Evolutionary conservation across 53 echinoderm and acorn worm species (phyloP).

Genomic region (Luidia sarsii): DNA sequence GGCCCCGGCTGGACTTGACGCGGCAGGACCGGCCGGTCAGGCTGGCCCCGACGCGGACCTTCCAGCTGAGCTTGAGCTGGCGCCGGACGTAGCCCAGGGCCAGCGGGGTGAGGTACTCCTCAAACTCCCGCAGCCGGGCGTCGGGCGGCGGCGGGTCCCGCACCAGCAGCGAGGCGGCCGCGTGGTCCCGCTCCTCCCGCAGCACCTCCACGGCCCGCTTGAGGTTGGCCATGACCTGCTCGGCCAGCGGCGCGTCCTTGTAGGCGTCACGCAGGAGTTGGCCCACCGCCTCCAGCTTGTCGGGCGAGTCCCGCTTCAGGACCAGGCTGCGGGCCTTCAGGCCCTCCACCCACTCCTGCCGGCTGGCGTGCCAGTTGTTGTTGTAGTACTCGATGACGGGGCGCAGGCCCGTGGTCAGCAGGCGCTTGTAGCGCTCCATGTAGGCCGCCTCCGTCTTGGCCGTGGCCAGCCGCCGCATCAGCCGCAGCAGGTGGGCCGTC

Average conservation of each 20-base stretch:
- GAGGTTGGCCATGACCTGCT: constrained; percentile 16
- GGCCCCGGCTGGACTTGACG: neutral
- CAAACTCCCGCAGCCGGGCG: neutral
- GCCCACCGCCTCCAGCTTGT: neutral
- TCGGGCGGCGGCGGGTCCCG: neutral
- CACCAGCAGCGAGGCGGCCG: neutral
- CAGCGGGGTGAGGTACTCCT: constrained; percentile 19
- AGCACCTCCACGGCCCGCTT: neutral
- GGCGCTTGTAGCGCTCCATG: constrained; percentile 10
- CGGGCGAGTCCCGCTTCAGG: neutral
- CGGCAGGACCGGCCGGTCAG: neutral
- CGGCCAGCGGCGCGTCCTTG: neutral
- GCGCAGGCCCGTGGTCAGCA: neutral
- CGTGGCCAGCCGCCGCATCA: constrained; percentile 7
- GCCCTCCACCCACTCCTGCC: constrained; percentile 58
- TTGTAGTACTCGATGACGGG: constrained; percentile 43
- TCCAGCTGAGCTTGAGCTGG: constrained; percentile 26
- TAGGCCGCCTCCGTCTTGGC: constrained; percentile 5
- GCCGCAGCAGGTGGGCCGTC: neutral
- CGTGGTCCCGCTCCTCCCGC: constrained; percentile 19
- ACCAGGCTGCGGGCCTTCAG: constrained; percentile 13
- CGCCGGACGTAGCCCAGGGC: constrained; percentile 5
- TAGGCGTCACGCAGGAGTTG: neutral
- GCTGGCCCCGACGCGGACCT: neutral
- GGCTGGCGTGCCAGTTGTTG: constrained; percentile 48